These are phyloP conservation scores for Drosophila borealis DNA, from an alignment of 2,888 invertebrate genomes.

Conservation along the genomic window DNA sequence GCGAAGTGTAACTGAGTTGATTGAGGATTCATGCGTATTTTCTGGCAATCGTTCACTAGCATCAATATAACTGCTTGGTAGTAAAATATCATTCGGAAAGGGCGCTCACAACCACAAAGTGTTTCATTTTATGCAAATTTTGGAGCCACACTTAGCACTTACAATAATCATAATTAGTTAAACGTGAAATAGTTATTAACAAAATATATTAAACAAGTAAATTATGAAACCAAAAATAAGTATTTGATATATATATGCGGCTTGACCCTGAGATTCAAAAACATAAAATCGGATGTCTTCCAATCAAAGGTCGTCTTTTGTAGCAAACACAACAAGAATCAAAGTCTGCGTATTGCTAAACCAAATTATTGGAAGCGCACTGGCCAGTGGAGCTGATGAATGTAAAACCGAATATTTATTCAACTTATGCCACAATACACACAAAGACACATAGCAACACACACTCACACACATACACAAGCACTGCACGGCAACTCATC, in stretches of 20 bases:
- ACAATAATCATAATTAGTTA: conserved; percentile 77
- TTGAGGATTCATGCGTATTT: too few relatives aligned
- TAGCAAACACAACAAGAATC: conserved; percentile 81
- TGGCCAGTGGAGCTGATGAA: conserved; percentile 52
- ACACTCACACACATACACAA: conserved; percentile 5
- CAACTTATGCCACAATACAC: conserved; percentile 28
- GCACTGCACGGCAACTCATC: conserved; percentile 51
- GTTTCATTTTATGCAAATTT: conserved; percentile 71
- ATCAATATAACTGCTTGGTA: conserved; percentile 3
- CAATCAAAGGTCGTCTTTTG: conserved; percentile 85
- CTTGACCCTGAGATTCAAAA: conserved; percentile 85
- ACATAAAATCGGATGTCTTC: conserved; percentile 85
- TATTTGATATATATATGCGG: conserved; percentile 80
- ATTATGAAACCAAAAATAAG: conserved; percentile 47
- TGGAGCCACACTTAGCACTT: conserved; percentile 68
- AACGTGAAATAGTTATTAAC: conserved; percentile 68
- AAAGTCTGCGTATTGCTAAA: conserved; percentile 81
- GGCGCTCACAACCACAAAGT: conserved; percentile 57
- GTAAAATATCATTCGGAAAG: conserved; percentile 21
- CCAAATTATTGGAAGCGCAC: conserved; percentile 70
- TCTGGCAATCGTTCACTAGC: background rate
- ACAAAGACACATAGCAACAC: conserved; percentile 10
- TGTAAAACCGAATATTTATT: conserved; percentile 40
- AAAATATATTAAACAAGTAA: conserved; percentile 61
- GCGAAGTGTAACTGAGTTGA: background rate